These are phyloP conservation scores for Sphyrna mokarran DNA, from an alignment of 2,113 vertebrate species.

Conservation along the genomic window DNA sequence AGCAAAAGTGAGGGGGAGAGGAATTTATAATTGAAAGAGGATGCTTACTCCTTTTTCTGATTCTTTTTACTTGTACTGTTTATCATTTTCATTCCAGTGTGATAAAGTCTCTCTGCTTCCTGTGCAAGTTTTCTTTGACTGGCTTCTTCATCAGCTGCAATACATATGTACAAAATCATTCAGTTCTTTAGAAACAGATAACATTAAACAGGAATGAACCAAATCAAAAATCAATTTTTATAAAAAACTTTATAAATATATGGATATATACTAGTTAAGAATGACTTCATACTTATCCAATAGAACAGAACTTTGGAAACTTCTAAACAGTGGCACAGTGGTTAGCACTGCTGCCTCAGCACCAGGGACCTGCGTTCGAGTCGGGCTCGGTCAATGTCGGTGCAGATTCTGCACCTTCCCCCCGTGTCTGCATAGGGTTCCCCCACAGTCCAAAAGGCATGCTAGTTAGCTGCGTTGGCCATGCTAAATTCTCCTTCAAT, in stretches of 20 bases:
- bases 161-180: background rate
- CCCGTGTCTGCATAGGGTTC: too few species aligned
- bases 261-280: background rate
- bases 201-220: too few species aligned
- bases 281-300: background rate
- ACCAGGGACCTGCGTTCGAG: too few species aligned
- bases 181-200: too few species aligned
- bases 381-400: too few species aligned
- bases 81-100: constrained; percentile 74
- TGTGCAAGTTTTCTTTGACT: constrained; percentile 73
- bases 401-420: too few species aligned
- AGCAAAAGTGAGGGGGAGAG: background rate
- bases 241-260: background rate
- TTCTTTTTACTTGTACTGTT: constrained; percentile 78
- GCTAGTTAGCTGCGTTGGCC: too few species aligned
- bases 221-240: too few species aligned
- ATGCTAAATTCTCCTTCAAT: too few species aligned
- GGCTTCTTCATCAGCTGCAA: constrained; percentile 80
- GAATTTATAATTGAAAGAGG: background rate
- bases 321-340: background rate
- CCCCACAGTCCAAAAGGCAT: too few species aligned
- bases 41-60: constrained; percentile 86
- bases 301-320: background rate
- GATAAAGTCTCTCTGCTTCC: constrained; percentile 83
- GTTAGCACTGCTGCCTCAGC: too few species aligned